These are phyloP conservation scores for Geothlypis trichas DNA, from an alignment of 2,113 vertebrate genomes.

Conservation along the genomic window DNA sequence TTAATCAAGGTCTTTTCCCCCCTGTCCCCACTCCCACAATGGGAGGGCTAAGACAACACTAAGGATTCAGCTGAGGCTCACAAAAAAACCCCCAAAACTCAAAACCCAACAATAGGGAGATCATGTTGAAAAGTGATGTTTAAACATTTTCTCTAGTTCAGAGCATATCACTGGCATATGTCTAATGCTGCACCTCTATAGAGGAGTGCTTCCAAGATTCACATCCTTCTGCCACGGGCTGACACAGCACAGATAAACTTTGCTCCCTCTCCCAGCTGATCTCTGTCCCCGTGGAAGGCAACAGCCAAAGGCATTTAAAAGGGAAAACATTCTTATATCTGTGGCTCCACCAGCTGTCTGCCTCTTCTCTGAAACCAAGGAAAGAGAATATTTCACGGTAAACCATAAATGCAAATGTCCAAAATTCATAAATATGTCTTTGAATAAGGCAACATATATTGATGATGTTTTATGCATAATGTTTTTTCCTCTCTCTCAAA, in stretches of 20 bases:
- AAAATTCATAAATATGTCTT: background rate
- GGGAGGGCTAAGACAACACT: background rate
- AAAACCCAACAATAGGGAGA: background rate
- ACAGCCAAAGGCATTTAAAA: background rate
- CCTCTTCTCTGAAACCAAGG: background rate
- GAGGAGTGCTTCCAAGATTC: background rate
- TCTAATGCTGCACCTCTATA: background rate
- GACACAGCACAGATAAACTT: background rate
- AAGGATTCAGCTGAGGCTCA: background rate
- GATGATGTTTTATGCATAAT: background rate
- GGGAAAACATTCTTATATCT: background rate
- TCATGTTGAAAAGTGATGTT: background rate
- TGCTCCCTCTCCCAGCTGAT: background rate
- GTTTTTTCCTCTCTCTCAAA: background rate
- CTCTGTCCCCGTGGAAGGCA: background rate
- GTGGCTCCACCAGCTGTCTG: background rate
- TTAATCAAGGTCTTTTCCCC: background rate
- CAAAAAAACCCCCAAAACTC: background rate
- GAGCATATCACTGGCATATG: background rate
- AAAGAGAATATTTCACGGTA: background rate
- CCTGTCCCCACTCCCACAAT: rapidly evolving
- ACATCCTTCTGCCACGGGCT: background rate
- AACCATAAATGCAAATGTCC: background rate
- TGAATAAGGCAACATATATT: background rate
- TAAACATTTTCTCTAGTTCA: background rate